phyloP scores from a whole-genome alignment of 2,888 invertebrate species.

The Nephrotoma guestfalica region DNA sequence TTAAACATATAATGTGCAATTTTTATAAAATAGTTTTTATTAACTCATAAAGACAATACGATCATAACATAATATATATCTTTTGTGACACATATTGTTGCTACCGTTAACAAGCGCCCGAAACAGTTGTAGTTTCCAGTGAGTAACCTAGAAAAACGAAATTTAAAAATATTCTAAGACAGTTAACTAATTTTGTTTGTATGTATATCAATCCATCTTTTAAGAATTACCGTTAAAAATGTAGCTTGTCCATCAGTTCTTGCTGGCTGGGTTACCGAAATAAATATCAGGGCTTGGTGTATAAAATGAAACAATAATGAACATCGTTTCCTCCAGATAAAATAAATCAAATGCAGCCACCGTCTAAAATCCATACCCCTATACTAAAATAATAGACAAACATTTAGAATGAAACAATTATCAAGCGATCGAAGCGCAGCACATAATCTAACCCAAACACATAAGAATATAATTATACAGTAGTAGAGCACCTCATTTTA shows the following conservation, averaged over 20 bases:
- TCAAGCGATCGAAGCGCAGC: background rate
- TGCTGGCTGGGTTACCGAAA: background rate
- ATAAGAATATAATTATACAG: background rate
- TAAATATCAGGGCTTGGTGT: background rate
- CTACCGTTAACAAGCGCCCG: too few species aligned
- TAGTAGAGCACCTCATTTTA: background rate
- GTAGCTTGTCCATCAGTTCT: background rate
- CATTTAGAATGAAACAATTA: background rate
- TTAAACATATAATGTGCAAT: too few species aligned
- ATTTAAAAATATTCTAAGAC: background rate
- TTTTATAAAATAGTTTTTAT: too few species aligned
- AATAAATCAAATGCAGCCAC: background rate
- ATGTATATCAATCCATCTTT: too few species aligned
- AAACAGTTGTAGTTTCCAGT: background rate
- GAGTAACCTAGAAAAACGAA: background rate
- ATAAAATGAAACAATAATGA: background rate
- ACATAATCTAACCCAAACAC: background rate
- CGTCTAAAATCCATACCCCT: background rate
- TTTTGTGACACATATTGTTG: too few species aligned
- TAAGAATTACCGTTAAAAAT: background rate
- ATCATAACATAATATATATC: too few species aligned
- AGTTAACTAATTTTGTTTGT: too few species aligned
- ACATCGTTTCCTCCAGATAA: background rate
- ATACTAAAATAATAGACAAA: background rate
- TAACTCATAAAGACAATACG: too few species aligned